Base-by-base conservation (phyloP, 1,140 invertebrate species). In the Sminthurides bifidus region DNA sequence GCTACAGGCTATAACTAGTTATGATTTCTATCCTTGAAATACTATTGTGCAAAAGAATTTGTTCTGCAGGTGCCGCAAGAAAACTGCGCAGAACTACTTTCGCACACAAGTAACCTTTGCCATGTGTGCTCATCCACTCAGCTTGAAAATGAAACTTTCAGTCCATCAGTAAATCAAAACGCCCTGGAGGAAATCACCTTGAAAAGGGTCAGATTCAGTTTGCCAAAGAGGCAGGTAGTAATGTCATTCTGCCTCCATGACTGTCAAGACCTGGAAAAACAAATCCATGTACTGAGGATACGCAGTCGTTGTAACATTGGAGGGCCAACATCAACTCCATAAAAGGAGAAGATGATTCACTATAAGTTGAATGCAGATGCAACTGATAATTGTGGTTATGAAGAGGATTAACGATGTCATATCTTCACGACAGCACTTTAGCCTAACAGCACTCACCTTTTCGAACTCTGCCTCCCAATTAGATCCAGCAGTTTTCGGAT, bases 381-480 rank as follows among this genome's bases (percentile, higher is more conserved):
- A n/a, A n/a, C n/a, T n/a, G n/a, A n/a, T n/a, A n/a, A n/a, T n/a
- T n/a, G 17, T 10, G 5, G 17, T 23, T 44, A 21, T 44, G 6
- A 21, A 31, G 33, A 37, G 33, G 17, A 37, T 37, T 37, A 17
- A 37, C 12, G 33, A 37, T 17, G 17, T 37, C 17, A 12, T 37
- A 37, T 12, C 33, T 12, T 37, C 33, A 37, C 10, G 17, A 12
- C 17, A 37, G 12, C 17, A 37, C 17, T 37, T 37, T 37, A 17
- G 10, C 17, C 17, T 12, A 37, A 37, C 12, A 12, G 33, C 5
- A 46, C 4, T 31, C 31, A 61, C 63, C 43, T 57, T 55, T 26
- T 61, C 59, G 26, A 64, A 49, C 45, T 64, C 59, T n/a, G 54
- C 56, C 37, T 58, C 44, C 59, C 59, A 64, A 27, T 64, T 56